Conservation (phyloP, 2,113 vertebrate genomes). For the Eulemur rufifrons region DNA sequence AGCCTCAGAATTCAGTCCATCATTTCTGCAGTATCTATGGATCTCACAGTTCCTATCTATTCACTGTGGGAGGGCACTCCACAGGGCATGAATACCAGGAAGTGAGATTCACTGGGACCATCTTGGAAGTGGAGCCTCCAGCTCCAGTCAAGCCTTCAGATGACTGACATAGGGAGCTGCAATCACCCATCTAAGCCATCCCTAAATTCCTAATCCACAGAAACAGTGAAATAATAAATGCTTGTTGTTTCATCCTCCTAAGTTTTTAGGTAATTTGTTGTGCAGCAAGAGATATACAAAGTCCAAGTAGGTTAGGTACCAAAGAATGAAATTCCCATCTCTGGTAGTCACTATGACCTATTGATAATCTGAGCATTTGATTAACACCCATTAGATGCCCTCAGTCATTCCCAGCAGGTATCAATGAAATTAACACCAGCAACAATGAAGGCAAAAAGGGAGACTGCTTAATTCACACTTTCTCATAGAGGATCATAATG, state of each 20-base stretch:
- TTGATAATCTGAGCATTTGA: not conserved
- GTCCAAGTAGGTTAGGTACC: not conserved
- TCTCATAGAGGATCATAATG: not conserved
- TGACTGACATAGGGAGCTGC: not conserved
- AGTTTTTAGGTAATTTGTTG: not conserved
- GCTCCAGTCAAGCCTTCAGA: not conserved
- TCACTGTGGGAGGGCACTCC: not conserved
- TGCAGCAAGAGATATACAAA: not conserved
- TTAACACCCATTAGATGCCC: not conserved
- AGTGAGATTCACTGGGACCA: not conserved
- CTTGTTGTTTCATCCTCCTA: not conserved
- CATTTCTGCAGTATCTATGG: not conserved
- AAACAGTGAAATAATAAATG: not conserved
- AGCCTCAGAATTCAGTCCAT: not conserved
- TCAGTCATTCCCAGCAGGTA: not conserved
- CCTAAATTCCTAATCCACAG: not conserved
- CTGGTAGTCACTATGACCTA: not conserved
- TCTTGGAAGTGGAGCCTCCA: not conserved
- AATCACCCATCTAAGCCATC: not conserved
- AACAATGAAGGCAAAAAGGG: not conserved
- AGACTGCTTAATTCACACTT: not conserved
- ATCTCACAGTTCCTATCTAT: not conserved
- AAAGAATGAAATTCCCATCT: not conserved
- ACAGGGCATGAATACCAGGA: not conserved
- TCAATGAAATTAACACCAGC: not conserved